These are phyloP conservation scores for Drosophila orena DNA, from an alignment of 1,140 invertebrate genomes.

Conservation along the genomic window DNA sequence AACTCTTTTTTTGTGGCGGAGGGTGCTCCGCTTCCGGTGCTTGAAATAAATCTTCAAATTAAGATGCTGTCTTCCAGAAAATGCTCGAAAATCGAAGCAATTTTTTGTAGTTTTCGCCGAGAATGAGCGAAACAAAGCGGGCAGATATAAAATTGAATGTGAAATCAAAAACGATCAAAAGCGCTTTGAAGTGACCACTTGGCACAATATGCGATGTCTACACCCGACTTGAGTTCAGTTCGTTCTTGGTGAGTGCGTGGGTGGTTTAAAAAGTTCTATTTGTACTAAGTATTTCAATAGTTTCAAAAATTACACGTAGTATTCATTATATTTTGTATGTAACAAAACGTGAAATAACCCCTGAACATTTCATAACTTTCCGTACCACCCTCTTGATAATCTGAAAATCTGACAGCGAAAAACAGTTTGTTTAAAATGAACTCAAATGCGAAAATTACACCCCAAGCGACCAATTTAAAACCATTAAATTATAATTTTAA, in stretches of 20 bases:
- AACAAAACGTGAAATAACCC: no score
- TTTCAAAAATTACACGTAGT: no score
- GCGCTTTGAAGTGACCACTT: constrained; percentile 79
- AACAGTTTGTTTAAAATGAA: constrained; percentile 69
- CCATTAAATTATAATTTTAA: constrained; percentile 84
- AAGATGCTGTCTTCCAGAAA: constrained; percentile 72
- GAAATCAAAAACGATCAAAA: constrained; percentile 78
- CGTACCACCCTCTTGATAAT: constrained; percentile 23
- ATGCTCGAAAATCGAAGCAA: constrained; percentile 78
- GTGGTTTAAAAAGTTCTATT: constrained; percentile 37
- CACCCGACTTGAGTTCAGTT: constrained; percentile 52
- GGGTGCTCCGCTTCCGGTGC: constrained; percentile 66
- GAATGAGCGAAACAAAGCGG: constrained; percentile 63
- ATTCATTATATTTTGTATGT: no score
- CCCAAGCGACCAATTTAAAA: constrained; percentile 82
- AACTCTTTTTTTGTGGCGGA: constrained; percentile 35
- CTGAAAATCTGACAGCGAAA: constrained; percentile 49
- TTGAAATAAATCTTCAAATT: constrained; percentile 81
- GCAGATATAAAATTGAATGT: constrained; percentile 49
- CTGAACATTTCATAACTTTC: neutral
- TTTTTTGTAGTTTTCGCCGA: constrained; percentile 40
- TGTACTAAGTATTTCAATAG: no score
- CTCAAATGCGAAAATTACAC: constrained; percentile 84
- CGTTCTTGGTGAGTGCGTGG: constrained; percentile 20
- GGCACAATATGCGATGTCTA: constrained; percentile 70